phyloP scores from a whole-genome alignment of 2,797 vertebrate species.

The Coregonus suidteri region DNA sequence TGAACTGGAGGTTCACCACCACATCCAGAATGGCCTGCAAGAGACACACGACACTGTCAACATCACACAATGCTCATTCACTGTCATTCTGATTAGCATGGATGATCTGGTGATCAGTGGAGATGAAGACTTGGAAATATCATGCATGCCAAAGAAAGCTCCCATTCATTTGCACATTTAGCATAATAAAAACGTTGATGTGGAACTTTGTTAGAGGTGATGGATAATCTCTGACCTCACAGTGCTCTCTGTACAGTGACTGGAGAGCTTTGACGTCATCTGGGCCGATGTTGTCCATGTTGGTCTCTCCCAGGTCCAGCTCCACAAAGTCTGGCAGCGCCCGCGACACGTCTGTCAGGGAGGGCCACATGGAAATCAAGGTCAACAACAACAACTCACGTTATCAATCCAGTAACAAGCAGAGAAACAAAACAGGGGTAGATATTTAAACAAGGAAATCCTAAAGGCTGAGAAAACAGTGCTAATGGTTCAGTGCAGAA shows the following conservation, averaged over 20 bases:
- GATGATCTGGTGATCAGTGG: background rate
- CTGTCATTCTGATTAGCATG: too few relatives aligned
- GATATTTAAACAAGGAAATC: too few relatives aligned
- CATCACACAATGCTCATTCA: background rate
- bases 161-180: too few relatives aligned
- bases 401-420: background rate
- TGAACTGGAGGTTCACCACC: constrained; percentile 95
- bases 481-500: background rate
- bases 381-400: background rate
- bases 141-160: too few relatives aligned
- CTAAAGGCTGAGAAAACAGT: too few relatives aligned
- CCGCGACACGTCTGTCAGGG: constrained; percentile 81
- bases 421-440: background rate
- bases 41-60: background rate
- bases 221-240: constrained; percentile 82
- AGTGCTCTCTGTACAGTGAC: constrained; percentile 92
- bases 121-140: too few relatives aligned
- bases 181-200: background rate
- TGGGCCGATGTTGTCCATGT: constrained; percentile 79
- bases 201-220: background rate
- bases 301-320: constrained; percentile 80
- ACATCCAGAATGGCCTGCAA: constrained; percentile 91
- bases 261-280: constrained; percentile 91
- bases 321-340: constrained; percentile 92
- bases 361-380: background rate